Conservation (phyloP, 2,888 invertebrate genomes). For the Chrysotoxum bicinctum region DNA sequence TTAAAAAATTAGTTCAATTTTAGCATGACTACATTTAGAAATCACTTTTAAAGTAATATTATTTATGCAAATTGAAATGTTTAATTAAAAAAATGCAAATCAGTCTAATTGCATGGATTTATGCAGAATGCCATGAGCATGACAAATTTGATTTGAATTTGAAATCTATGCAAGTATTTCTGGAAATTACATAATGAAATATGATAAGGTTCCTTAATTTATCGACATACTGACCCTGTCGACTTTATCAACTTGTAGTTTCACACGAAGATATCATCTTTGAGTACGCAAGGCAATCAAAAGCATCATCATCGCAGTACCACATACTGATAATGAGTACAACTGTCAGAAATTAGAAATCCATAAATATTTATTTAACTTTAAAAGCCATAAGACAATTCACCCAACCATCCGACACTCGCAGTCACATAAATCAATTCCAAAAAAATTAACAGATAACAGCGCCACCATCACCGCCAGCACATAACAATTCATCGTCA, state of each 20-base stretch:
- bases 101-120: neutral
- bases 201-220: neutral
- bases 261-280: constrained; percentile 65
- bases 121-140: neutral
- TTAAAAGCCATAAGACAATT: constrained; percentile 40
- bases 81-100: neutral
- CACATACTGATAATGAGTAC: constrained; percentile 43
- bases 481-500: constrained; percentile 69
- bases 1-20: too few relatives aligned
- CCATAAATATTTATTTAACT: constrained; percentile 64
- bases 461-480: constrained; percentile 53
- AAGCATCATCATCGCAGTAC: constrained; percentile 25
- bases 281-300: constrained; percentile 33
- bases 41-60: too few relatives aligned
- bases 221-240: neutral
- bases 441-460: constrained; percentile 69
- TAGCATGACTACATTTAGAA: too few relatives aligned
- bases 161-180: neutral
- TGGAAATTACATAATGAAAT: neutral
- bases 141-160: neutral
- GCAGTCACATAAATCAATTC: constrained; percentile 64
- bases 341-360: constrained; percentile 51
- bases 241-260: constrained; percentile 30
- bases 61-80: too few relatives aligned
- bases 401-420: constrained; percentile 24